A percentile compares a stretch with the other conserved stretches of the same genome.
Conservation (phyloP, 1,140 invertebrate species). For the Atopsyche davidsoni region DNA sequence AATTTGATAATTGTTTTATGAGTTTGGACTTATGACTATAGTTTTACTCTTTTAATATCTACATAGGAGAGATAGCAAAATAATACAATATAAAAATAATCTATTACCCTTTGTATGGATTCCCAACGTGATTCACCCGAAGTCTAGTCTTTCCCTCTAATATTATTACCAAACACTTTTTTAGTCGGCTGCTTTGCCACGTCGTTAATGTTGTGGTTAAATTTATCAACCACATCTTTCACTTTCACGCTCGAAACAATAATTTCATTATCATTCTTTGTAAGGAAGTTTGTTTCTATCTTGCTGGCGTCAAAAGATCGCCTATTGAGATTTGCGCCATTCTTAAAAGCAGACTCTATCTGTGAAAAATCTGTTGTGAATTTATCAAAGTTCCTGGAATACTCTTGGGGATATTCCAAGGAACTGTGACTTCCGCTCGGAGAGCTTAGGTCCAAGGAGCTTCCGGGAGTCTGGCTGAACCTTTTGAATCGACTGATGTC, state of each 20-base stretch:
- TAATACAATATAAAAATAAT: no score
- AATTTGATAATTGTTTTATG: no score
- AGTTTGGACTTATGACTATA: no score
- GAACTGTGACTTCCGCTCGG: conserved; percentile 27
- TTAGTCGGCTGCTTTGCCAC: conserved; percentile 7
- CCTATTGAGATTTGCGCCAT: conserved; percentile 17
- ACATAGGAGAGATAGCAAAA: no score
- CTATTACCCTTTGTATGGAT: no score
- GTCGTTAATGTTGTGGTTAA: conserved; percentile 37
- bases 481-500: conserved; percentile 18
- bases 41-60: no score
- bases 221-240: conserved; percentile 44
- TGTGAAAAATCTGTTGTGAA: conserved; percentile 7
- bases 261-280: conserved; percentile 29
- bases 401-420: conserved; percentile 23
- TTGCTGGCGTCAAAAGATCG: conserved; percentile 3
- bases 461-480: conserved; percentile 23
- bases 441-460: conserved; percentile 25
- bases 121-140: no score
- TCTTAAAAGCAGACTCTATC: conserved; percentile 14
- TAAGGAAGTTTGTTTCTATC: background rate
- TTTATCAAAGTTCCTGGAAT: conserved; percentile 11
- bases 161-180: conserved; percentile 16
- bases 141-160: conserved; percentile 23
- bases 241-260: conserved; percentile 48